Percentiles rank a stretch among this genome's conserved stretches.
Conservation (phyloP, 2,113 vertebrate species). For the Glaucomys volans region DNA sequence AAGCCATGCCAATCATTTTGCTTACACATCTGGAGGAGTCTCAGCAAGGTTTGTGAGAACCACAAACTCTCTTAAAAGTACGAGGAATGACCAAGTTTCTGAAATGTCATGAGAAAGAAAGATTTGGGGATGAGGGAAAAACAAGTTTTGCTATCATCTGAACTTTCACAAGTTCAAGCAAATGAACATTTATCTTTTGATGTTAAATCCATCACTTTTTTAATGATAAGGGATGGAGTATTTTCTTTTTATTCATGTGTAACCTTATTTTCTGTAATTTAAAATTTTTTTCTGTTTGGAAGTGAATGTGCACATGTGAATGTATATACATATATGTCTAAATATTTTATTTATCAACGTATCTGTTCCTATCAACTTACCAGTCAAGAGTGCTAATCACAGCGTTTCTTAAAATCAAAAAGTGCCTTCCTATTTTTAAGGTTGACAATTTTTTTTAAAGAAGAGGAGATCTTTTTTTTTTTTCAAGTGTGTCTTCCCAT, state of each 20-base stretch:
- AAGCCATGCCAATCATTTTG: not conserved
- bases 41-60: not conserved
- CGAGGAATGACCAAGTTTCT: not conserved
- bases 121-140: not conserved
- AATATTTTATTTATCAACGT: not conserved
- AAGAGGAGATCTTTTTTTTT: not conserved
- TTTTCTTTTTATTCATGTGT: not conserved
- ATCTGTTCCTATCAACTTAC: not conserved
- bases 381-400: not conserved
- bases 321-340: no score
- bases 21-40: not conserved
- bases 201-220: not conserved
- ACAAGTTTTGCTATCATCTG: not conserved
- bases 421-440: not conserved
- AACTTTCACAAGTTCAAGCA: not conserved
- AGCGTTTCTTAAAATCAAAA: not conserved
- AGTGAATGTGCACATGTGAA: not conserved
- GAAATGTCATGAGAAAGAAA: not conserved
- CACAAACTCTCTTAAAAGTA: not conserved
- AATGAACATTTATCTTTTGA: not conserved
- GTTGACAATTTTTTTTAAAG: not conserved
- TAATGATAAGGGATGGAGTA: not conserved
- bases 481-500: not conserved
- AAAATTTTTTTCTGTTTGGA: not conserved
- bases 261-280: not conserved